Percentiles rank a stretch among this genome's conserved stretches.
These are phyloP conservation scores for Lepidocyrtinus sp. DNA, from an alignment of 2,888 invertebrate species.

Conservation along the genomic window DNA sequence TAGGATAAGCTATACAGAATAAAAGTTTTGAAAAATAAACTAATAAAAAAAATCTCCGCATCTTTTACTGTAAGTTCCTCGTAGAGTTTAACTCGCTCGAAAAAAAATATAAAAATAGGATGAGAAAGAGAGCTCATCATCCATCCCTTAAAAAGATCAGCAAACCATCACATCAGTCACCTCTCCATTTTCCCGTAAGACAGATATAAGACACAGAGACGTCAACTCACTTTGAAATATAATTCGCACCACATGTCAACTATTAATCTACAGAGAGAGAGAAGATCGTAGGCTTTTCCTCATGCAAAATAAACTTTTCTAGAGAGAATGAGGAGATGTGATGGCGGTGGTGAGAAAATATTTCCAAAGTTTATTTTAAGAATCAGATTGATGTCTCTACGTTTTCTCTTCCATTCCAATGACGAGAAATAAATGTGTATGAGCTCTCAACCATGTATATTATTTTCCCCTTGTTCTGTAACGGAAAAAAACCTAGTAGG, in stretches of 20 bases:
- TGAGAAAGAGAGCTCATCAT: constrained; percentile 45
- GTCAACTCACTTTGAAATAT: constrained; percentile 68
- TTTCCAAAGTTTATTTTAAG: constrained; percentile 69
- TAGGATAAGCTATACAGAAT: too few species aligned
- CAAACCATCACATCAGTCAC: constrained; percentile 62
- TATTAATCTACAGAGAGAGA: constrained; percentile 67
- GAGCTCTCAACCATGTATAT: not conserved
- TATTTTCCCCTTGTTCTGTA: not conserved
- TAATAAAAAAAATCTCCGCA: too few species aligned
- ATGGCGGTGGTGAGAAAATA: constrained; percentile 49
- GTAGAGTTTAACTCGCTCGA: not conserved
- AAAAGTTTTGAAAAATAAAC: too few species aligned
- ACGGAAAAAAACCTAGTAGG: not conserved
- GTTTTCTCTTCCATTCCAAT: constrained; percentile 55
- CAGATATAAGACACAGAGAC: constrained; percentile 56
- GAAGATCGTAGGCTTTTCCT: constrained; percentile 12
- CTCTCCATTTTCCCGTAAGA: constrained; percentile 55
- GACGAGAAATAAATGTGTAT: not conserved
- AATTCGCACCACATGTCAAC: constrained; percentile 70
- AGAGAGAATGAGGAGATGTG: constrained; percentile 43
- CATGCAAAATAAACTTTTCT: constrained; percentile 13
- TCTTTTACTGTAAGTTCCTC: too few species aligned
- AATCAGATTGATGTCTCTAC: constrained; percentile 69
- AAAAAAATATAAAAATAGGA: constrained; percentile 29
- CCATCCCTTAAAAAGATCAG: constrained; percentile 62